Evolutionary conservation across 2,888 invertebrate species (phyloP), one percentile per base, ranked within the genome.

Genomic region (Lasioglossum leucozonium): DNA sequence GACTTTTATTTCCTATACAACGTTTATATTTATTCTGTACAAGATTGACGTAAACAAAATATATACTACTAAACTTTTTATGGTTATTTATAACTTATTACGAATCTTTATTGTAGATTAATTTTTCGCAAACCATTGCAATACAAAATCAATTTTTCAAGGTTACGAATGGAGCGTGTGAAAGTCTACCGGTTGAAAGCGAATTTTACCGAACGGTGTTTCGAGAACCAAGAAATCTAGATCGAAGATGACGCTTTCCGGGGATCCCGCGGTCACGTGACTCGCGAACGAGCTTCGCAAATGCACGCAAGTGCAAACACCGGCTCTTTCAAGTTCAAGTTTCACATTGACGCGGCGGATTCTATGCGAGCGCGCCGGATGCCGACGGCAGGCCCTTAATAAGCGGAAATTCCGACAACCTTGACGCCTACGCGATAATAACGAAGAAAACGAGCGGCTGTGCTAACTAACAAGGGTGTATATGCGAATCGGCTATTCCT

Each of bases 371-470:
- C 72, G 26, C 79, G 83, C 83, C 87, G 87, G 88, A 90, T 90
- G 85, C 79, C 87, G 62, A 75, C 81, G 51, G 40, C 42, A 76
- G 76, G 72, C 87, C 79, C 82, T 91, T 89, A 89, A 89, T 88
- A 91, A 89, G 85, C 89, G 89, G 87, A 89, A 90, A 87, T 85
- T 82, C 87, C 87, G 82, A 82, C 82, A 86, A 80, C 86, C 89
- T 87, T 85, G 81, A 83, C 87, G 86, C 85, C 86, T 83, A 69
- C 78, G 72, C 75, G 71, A 75, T 86, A 84, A 82, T 77, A 80
- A 81, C 79, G 78, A 85, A 71, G 81, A 71, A 83, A 84, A 85
- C 51, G 71, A 79, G 75, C 72, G 81, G 75, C 62, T 72, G 85
- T 62, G 81, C 78, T 74, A 71, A 82, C 75, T 85, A 87, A 87